Conservation (phyloP, 2,797 vertebrate genomes). For the Clamator glandarius region DNA sequence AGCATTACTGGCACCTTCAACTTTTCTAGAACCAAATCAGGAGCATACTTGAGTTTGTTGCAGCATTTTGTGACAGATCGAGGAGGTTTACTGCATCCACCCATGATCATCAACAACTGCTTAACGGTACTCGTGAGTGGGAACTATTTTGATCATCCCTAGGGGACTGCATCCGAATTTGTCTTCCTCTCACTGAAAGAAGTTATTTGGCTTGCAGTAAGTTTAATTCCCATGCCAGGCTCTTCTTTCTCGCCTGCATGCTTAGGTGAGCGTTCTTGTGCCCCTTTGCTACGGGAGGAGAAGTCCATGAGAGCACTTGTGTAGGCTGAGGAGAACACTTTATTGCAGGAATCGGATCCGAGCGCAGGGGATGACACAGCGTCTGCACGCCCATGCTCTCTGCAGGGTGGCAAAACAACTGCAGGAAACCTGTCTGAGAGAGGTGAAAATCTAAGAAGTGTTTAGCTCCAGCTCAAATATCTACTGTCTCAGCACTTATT, state of each 20-base stretch:
- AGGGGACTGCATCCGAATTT: not conserved
- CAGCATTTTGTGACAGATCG: not conserved
- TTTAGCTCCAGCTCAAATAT: not conserved
- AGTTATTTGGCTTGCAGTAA: not conserved
- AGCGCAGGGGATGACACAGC: not conserved
- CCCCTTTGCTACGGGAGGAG: not conserved
- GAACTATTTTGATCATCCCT: not conserved
- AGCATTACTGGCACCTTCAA: not conserved
- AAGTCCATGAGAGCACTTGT: not conserved
- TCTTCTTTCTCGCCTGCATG: not conserved
- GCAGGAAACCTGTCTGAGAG: not conserved
- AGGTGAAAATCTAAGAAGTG: not conserved
- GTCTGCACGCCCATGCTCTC: not conserved
- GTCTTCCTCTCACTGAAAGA: not conserved
- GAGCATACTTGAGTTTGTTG: not conserved
- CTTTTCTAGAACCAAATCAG: not conserved
- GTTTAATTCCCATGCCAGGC: not conserved
- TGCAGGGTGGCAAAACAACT: not conserved
- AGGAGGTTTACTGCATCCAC: not conserved
- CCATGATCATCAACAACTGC: not conserved
- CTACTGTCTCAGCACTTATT: not conserved
- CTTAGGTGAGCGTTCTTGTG: not conserved
- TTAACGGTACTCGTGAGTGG: not conserved
- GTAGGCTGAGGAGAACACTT: not conserved
- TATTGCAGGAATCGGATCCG: rapidly evolving